Base-by-base conservation (phyloP, 2,113 vertebrate genomes). In the Herpailurus yagouaroundi region DNA sequence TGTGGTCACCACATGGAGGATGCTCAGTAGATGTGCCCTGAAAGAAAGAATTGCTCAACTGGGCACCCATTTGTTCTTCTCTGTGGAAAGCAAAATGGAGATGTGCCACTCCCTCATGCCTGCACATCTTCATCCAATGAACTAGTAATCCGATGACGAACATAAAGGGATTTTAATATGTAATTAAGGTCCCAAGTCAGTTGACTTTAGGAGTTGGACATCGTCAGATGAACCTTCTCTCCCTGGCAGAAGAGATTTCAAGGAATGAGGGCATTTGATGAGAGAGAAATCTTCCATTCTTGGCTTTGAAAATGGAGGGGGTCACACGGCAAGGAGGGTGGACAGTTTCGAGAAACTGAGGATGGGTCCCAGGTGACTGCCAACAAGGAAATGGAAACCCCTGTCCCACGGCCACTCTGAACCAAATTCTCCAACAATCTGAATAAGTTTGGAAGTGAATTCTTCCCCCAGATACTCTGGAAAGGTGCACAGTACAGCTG, bases 61-160 rank as follows among this genome's bases (percentile, higher is more conserved):
- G 29, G 0, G 1, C 5, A 18, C 2, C 79, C 45, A 45, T n/a
- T 10, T 41, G 38, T 83, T 13, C 23, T 23, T 57, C 66, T 74
- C 45, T 4, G 0, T 41, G 25, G 19, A 12, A 31, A 29, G 8
- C 8, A 15, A 50, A 84, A 77, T 52, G 45, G 74, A 73, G 52
- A 36, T 7, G 55, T 11, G 71, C 3, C n/a, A 19, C 12, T 48
- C 6, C 6, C 31, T 38, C 0, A 1, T 15, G 1, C 82, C 68
- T 66, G 27, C 5, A 63, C 29, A 87, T 36, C 7, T 48, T 83
- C 15, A 50, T 21, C 21, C 38, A 38, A 19, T 38, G 7, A 87
- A 60, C 73, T 4, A 16, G 4, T 25, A 36, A 57, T n/a, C 13
- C 23, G 50, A 76, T 11, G 12, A 52, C 27, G 18, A 14, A 19